phyloP scores from a whole-genome alignment of 30 jellyfish, hydroid and myxozoan genomes.

The Hydractinia symbiolongicarpus region DNA sequence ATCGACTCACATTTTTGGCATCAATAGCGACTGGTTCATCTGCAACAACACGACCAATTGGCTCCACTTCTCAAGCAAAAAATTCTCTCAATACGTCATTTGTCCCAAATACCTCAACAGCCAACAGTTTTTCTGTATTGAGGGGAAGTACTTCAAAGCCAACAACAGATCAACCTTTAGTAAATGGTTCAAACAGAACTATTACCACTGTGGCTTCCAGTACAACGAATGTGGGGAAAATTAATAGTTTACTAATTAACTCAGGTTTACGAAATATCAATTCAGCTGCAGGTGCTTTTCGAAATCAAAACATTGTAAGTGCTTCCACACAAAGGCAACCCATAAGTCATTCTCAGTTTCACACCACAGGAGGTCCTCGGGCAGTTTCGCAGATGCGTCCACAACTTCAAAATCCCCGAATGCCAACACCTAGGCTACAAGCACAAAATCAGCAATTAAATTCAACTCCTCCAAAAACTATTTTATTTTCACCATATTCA shows the following conservation, averaged over 20 bases:
- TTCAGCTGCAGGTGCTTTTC: background rate
- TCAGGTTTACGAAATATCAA: background rate
- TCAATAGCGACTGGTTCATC: conserved; percentile 24
- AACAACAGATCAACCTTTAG: background rate
- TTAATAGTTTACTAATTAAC: background rate
- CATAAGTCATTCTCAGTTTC: background rate
- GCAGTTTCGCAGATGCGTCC: conserved; percentile 11
- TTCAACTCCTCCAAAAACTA: background rate
- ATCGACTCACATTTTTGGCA: conserved; percentile 33
- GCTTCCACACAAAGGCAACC: background rate
- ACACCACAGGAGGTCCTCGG: background rate
- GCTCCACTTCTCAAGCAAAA: background rate
- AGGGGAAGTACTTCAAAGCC: no score
- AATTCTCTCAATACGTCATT: background rate
- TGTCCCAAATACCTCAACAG: background rate
- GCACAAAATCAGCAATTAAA: background rate
- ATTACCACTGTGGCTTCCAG: background rate
- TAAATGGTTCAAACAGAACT: background rate
- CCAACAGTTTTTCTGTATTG: background rate
- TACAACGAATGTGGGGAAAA: background rate
- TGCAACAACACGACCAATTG: background rate
- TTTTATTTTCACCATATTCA: background rate
- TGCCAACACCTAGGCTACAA: background rate
- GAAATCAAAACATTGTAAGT: background rate
- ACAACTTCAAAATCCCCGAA: background rate